Conservation (phyloP, 2,888 invertebrate genomes). For the Augochlorella aurata region DNA sequence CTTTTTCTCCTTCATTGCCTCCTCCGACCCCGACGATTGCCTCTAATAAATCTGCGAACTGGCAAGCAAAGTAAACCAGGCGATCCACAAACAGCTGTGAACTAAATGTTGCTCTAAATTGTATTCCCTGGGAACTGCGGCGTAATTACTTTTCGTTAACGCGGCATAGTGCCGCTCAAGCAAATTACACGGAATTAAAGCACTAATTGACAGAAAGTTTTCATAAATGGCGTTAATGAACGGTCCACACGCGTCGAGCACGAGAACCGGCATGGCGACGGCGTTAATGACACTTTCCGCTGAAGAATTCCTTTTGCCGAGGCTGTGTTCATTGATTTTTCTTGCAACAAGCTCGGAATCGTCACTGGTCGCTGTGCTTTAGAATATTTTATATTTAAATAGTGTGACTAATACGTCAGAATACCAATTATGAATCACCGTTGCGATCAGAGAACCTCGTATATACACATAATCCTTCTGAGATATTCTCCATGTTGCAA, state of each 20-base stretch:
- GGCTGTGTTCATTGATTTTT: not conserved
- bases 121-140: slow-evolving; percentile 5
- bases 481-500: too few relatives aligned
- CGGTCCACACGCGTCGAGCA: not conserved
- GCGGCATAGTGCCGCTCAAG: too few relatives aligned
- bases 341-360: not conserved
- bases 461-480: too few relatives aligned
- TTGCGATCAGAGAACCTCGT: too few relatives aligned
- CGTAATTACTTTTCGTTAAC: slow-evolving; percentile 24
- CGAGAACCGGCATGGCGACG: not conserved
- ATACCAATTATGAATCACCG: too few relatives aligned
- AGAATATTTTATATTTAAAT: too few relatives aligned
- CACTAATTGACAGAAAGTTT: slow-evolving; percentile 1
- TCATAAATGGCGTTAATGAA: slow-evolving; percentile 7
- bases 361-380: too few relatives aligned
- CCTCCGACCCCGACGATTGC: not conserved
- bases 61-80: slow-evolving; percentile 15
- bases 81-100: slow-evolving; percentile 7
- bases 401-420: too few relatives aligned
- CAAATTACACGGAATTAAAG: slow-evolving; percentile 2
- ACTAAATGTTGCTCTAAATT: slow-evolving; percentile 26
- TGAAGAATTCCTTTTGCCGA: not conserved
- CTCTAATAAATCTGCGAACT: slow-evolving; percentile 32
- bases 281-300: not conserved
- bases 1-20: not conserved